Conservation (phyloP, 2,888 invertebrate genomes). For the Bombylius discolor region DNA sequence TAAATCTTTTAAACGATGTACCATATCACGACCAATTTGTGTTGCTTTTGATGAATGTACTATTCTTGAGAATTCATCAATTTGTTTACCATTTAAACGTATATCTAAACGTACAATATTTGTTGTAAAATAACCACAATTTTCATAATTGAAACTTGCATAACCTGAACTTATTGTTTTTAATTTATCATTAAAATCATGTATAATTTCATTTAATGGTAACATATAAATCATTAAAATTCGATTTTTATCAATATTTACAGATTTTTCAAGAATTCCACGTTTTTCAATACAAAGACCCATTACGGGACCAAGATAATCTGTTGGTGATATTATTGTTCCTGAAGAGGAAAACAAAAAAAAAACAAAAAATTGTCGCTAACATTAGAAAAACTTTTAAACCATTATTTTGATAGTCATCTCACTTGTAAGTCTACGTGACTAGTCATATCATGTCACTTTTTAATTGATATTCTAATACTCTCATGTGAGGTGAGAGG, state of each 20-base stretch:
- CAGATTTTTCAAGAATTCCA: slow-evolving; percentile 46
- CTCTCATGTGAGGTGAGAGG: too few species aligned
- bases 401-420: neutral
- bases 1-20: slow-evolving; percentile 62
- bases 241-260: slow-evolving; percentile 71
- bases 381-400: too few species aligned
- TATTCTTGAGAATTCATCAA: slow-evolving; percentile 76
- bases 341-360: slow-evolving; percentile 34
- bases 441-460: slow-evolving; percentile 12
- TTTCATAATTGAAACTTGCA: slow-evolving; percentile 90
- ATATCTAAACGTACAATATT: slow-evolving; percentile 61
- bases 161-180: slow-evolving; percentile 88
- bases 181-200: slow-evolving; percentile 87
- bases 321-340: slow-evolving; percentile 77
- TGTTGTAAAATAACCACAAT: slow-evolving; percentile 66
- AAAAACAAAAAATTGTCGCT: too few species aligned
- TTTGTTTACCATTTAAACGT: slow-evolving; percentile 60
- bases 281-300: slow-evolving; percentile 63
- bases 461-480: neutral
- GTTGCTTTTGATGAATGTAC: slow-evolving; percentile 59
- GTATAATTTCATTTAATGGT: slow-evolving; percentile 84
- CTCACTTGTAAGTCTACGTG: too few species aligned
- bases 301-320: slow-evolving; percentile 56
- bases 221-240: slow-evolving; percentile 70
- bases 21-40: slow-evolving; percentile 52